phyloP scores from a whole-genome alignment of 1,140 invertebrate species.

The Ladona fulva region DNA sequence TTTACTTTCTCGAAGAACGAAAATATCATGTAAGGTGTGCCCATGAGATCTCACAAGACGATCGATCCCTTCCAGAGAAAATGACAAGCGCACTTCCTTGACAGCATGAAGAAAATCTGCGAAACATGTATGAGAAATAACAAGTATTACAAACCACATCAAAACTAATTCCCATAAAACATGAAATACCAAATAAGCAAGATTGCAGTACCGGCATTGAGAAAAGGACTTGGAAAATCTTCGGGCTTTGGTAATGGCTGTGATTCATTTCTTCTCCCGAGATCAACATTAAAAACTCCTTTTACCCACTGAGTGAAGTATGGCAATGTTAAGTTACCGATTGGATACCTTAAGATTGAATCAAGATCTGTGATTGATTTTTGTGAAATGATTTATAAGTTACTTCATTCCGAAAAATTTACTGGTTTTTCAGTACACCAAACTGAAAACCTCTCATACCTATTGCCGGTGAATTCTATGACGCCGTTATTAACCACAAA shows the following conservation, averaged over 20 bases:
- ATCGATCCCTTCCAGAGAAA: conserved; percentile 66
- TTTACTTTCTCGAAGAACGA: conserved; percentile 55
- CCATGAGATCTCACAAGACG: conserved; percentile 87
- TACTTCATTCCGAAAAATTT: conserved; percentile 18
- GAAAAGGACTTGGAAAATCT: conserved; percentile 44
- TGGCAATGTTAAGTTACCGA: conserved; percentile 67
- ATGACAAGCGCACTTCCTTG: conserved; percentile 49
- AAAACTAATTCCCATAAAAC: conserved; percentile 11
- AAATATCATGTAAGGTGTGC: conserved; percentile 88
- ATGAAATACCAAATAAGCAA: background rate
- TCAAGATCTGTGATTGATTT: conserved; percentile 18
- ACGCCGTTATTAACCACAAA: conserved; percentile 53
- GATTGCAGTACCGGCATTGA: conserved; percentile 29
- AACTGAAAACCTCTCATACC: conserved; percentile 42
- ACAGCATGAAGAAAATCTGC: conserved; percentile 53
- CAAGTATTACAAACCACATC: background rate
- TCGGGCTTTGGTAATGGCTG: conserved; percentile 40
- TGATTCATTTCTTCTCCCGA: conserved; percentile 30
- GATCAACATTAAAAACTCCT: conserved; percentile 58
- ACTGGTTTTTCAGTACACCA: conserved; percentile 22
- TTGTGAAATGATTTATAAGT: background rate
- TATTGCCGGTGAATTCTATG: conserved; percentile 65
- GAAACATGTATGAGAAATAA: conserved; percentile 27
- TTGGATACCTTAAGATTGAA: conserved; percentile 59
- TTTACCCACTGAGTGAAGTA: conserved; percentile 74